Evolutionary conservation across 2,888 invertebrate species (phyloP), one percentile per base, ranked within the genome.

Genomic region (Drosophila kuntzei): DNA sequence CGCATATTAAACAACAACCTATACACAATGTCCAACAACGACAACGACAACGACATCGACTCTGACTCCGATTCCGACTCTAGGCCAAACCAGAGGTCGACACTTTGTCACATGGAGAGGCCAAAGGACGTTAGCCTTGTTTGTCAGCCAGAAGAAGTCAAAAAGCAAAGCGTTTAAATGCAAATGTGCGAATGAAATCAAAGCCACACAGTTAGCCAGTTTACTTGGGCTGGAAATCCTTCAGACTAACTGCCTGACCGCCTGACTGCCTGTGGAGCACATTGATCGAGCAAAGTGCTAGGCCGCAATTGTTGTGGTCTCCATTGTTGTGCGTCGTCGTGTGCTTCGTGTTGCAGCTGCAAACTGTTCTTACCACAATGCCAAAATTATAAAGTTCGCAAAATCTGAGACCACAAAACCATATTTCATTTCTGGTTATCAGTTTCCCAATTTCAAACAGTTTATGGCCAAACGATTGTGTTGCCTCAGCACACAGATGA

Each of bases 171-270:
- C 73, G 69, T 62, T 80, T 77, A 77, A 80, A 79, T 70, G 78
- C 75, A 78, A 81, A 81, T 79, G 64, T 80, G 79, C 71, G 71
- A 79, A 81, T 78, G 75, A 74, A 81, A 79, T 81, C 82, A 74
- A 71, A 78, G 75, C 74, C 64, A 65, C 67, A 71, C 57, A 65
- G 63, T 71, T 66, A 59, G 55, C 53, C 51, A 66, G 71, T 32
- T 55, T 44, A 44, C 22, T 22, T 9, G 57, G 37, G 53, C 57
- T 53, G n/a, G 7, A 34, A 34, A 34, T 34, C 57, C 57, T 53
- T 29, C 16, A 16, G 9, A 12, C 27, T 16, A 22, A 9, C 27
- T 32, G 46, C 16, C 32, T 12, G 29, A 0, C 37, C 18, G 14
- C 12, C 50, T 11, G 34, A 0, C 39, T 25, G 18, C 16, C 50